Percentiles rank a stretch among this genome's conserved stretches.
Evolutionary conservation across 2,888 invertebrate genomes (phyloP).

Genomic region (Zygaena filipendulae): DNA sequence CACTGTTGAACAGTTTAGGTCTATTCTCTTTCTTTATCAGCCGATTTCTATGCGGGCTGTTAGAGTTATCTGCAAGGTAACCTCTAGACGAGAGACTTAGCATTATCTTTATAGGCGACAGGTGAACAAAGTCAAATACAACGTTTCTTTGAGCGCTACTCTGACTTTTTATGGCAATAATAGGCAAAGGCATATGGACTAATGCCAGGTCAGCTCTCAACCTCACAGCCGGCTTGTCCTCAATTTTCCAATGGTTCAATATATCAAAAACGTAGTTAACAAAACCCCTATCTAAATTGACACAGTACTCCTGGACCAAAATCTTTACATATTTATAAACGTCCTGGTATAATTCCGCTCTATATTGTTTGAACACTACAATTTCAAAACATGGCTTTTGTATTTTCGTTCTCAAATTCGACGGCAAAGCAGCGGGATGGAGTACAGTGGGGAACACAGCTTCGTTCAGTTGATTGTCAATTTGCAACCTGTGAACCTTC

Average conservation of each 20-base stretch:
- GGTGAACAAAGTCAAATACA: slow-evolving; percentile 66
- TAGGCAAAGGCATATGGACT: slow-evolving; percentile 69
- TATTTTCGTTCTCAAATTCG: slow-evolving; percentile 35
- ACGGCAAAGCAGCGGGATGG: slow-evolving; percentile 69
- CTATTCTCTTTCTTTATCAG: slow-evolving; percentile 51
- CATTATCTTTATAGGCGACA: slow-evolving; percentile 70
- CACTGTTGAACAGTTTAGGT: slow-evolving; percentile 65
- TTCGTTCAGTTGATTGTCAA: slow-evolving; percentile 81
- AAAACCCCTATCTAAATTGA: slow-evolving; percentile 78
- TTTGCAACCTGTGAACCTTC: slow-evolving; percentile 74
- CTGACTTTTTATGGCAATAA: slow-evolving; percentile 50
- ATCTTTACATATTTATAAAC: slow-evolving; percentile 73
- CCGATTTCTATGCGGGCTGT: slow-evolving; percentile 32
- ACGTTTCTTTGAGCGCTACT: slow-evolving; percentile 42
- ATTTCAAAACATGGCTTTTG: slow-evolving; percentile 71
- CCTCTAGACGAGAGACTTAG: slow-evolving; percentile 70
- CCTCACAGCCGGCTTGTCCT: slow-evolving; percentile 67
- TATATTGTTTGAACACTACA: slow-evolving; percentile 60
- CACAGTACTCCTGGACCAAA: slow-evolving; percentile 72
- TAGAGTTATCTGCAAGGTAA: slow-evolving; percentile 36
- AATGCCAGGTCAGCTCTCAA: slow-evolving; percentile 66
- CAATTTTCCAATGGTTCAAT: slow-evolving; percentile 67
- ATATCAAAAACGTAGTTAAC: slow-evolving; percentile 71
- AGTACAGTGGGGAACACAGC: slow-evolving; percentile 77
- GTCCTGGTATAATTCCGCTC: slow-evolving; percentile 59